phyloP scores from a whole-genome alignment of 2,797 vertebrate species.

The Potorous gilbertii region DNA sequence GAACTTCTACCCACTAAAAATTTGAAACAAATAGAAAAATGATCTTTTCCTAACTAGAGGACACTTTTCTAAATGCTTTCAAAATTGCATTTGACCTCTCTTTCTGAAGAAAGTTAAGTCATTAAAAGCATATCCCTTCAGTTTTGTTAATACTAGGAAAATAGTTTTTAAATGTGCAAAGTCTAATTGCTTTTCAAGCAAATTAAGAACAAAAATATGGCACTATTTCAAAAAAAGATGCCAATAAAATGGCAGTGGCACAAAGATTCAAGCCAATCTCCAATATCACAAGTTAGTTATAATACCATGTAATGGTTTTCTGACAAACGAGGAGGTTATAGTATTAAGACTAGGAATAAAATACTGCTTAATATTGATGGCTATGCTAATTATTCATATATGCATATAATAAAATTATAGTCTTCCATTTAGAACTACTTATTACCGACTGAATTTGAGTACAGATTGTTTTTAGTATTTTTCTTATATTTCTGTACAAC shows the following conservation, averaged over 20 bases:
- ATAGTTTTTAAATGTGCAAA: constrained; percentile 58
- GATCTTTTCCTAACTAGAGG: constrained; percentile 44
- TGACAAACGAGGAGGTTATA: constrained; percentile 58
- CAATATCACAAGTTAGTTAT: constrained; percentile 49
- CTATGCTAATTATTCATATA: constrained; percentile 56
- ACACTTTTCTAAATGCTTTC: constrained; percentile 49
- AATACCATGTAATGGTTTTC: constrained; percentile 61
- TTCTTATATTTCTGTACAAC: constrained; percentile 60
- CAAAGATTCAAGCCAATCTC: constrained; percentile 60
- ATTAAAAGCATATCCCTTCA: constrained; percentile 14
- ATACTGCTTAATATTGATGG: constrained; percentile 47
- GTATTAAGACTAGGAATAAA: constrained; percentile 46
- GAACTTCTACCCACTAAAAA: background rate
- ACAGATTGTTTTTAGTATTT: constrained; percentile 39
- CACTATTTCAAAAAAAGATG: constrained; percentile 55
- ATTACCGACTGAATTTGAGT: constrained; percentile 59
- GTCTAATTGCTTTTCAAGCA: constrained; percentile 59
- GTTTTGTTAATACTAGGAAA: constrained; percentile 62
- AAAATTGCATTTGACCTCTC: constrained; percentile 42
- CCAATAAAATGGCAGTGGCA: constrained; percentile 59
- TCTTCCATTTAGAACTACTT: constrained; percentile 46
- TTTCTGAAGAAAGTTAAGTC: constrained; percentile 42
- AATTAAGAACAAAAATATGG: constrained; percentile 29
- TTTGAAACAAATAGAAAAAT: background rate
- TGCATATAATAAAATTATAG: constrained; percentile 54